Evolutionary conservation across 2,113 vertebrate genomes (phyloP), one percentile per base, ranked within the genome.

Genomic region (Mixornis gularis): DNA sequence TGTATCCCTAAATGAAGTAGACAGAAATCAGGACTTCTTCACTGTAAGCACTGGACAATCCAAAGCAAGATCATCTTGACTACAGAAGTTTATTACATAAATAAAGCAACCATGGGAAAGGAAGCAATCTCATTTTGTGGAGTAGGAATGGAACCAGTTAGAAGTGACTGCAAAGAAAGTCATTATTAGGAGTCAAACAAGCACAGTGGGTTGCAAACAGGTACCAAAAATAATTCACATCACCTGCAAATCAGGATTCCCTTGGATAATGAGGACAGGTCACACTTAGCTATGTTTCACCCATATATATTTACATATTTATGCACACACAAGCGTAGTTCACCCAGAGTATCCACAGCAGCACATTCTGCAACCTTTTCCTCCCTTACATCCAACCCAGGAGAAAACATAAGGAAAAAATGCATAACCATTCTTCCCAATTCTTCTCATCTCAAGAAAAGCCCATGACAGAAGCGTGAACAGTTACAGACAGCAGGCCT

Each of bases 381-480:
- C 21, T 66, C 34, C 25, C 34, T 62, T 65, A 58, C 1, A 2
- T 20, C 25, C 38, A 66, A 7, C 8, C 5, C 41, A 70, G 27
- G n/a, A 43, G 48, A 41, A 70, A 79, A 79, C 6, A 27, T 0
- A 56, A 4, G 12, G 12, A 53, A 53, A 70, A 25, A 85, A 65
- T 1, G 6, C 17, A 32, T 13, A 80, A 69, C 32, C 13, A 25
- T 40, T 63, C 22, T 26, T 74, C 21, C 17, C 32, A 71, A 17
- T 55, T 77, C n/a, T 46, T 87, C n/a, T 63, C 40, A 53, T 55
- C 29, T 49, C 59, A 41, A 66, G 68, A 77, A 72, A 77, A 73
- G 49, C 13, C 36, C 7, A 0, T 4, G 48, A 41, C 6, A 48
- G 16, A 78, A 56, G 16, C 0, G 0, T 15, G 32, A 82, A 74